Percentiles rank a stretch among this genome's conserved stretches.
phyloP scores from a whole-genome alignment of 2,797 vertebrate genomes.

The Hoplostethus mediterraneus region DNA sequence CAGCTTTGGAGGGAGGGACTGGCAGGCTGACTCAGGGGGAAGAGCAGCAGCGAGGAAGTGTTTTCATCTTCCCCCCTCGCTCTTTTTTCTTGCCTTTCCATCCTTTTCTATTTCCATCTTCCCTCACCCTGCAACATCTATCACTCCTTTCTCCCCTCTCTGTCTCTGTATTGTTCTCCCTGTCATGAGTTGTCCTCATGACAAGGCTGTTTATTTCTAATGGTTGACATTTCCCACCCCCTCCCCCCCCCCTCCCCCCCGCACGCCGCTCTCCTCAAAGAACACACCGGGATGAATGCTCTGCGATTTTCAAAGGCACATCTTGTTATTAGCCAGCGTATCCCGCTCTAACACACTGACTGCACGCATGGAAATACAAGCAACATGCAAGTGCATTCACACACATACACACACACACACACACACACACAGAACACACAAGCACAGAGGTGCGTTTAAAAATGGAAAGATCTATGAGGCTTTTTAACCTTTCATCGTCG shows the following conservation, averaged over 20 bases:
- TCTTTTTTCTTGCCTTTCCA: constrained; percentile 33
- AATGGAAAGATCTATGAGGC: constrained; percentile 75
- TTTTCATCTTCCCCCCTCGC: constrained; percentile 47
- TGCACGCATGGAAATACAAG: neutral
- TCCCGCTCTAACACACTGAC: constrained; percentile 42
- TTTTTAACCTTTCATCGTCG: constrained; percentile 81
- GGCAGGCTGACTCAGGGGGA: constrained; percentile 55
- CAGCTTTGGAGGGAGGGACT: constrained; percentile 45
- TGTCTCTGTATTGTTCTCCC: constrained; percentile 66
- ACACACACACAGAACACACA: neutral
- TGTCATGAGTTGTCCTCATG: constrained; percentile 65
- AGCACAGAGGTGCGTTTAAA: constrained; percentile 68
- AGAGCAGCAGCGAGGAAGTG: constrained; percentile 26
- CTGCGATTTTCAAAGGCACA: constrained; percentile 76
- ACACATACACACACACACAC: constrained; percentile 22
- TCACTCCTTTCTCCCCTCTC: constrained; percentile 47
- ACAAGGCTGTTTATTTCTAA: constrained; percentile 72
- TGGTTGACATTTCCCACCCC: constrained; percentile 66
- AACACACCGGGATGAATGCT: constrained; percentile 70
- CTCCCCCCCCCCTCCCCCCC: constrained; percentile 10
- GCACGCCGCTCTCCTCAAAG: constrained; percentile 63
- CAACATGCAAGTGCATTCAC: constrained; percentile 17
- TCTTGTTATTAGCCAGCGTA: constrained; percentile 76
- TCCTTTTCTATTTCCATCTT: constrained; percentile 62
- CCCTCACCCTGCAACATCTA: constrained; percentile 38